Conservation (phyloP, 23 tunicate species). For the Oikopleura albicans region DNA sequence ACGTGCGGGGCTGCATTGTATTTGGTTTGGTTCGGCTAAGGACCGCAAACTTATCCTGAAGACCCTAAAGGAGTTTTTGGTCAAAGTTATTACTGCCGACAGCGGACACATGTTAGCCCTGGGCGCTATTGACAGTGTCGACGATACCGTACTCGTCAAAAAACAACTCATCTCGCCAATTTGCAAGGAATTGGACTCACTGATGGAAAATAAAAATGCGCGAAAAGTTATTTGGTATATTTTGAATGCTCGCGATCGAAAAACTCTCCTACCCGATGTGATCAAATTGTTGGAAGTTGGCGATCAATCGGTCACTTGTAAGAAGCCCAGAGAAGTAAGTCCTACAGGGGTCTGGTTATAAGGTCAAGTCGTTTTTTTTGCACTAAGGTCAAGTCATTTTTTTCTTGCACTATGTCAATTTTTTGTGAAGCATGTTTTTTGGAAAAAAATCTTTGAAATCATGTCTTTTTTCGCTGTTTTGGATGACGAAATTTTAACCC, state of each 20-base stretch:
- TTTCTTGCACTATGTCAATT: too few species aligned
- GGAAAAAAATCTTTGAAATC: too few species aligned
- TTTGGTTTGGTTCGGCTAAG: slow-evolving; percentile 84
- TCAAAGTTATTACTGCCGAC: slow-evolving; percentile 46
- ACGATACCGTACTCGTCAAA: slow-evolving; percentile 36
- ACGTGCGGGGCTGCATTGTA: slow-evolving; percentile 56
- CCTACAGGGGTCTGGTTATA: too few species aligned
- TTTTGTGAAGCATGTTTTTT: too few species aligned
- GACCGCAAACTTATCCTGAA: slow-evolving; percentile 85
- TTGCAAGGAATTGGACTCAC: slow-evolving; percentile 26
- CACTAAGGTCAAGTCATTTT: too few species aligned
- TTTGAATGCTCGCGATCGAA: slow-evolving; percentile 38
- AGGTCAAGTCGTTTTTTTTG: too few species aligned
- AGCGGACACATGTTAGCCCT: slow-evolving; percentile 44
- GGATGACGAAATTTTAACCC: too few species aligned
- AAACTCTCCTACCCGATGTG: slow-evolving; percentile 47
- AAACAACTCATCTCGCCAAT: slow-evolving; percentile 26
- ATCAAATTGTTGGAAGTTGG: slow-evolving; percentile 37
- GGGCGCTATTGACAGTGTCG: slow-evolving; percentile 78
- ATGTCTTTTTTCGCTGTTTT: too few species aligned
- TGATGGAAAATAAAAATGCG: slow-evolving; percentile 43
- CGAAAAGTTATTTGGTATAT: slow-evolving; percentile 57
- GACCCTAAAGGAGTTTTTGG: slow-evolving; percentile 68
- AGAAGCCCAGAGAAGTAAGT: not conserved
- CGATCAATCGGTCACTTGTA: slow-evolving; percentile 19